These are phyloP conservation scores for Oikopleura albicans DNA, from an alignment of 23 tunicate genomes.

Conservation along the genomic window DNA sequence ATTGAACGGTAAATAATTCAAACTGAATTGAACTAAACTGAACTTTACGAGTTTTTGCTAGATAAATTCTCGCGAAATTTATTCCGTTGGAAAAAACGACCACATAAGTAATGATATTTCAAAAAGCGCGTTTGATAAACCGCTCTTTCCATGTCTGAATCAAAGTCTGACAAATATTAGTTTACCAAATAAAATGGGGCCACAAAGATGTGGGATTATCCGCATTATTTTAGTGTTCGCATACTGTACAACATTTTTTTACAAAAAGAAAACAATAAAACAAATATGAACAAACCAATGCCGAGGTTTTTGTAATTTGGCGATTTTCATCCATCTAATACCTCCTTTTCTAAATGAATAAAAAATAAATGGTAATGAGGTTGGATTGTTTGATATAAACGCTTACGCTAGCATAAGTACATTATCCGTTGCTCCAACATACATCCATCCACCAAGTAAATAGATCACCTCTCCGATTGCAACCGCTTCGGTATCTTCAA, in stretches of 20 bases:
- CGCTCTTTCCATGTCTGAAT: no score
- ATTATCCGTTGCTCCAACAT: neutral
- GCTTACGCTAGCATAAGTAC: neutral
- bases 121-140: no score
- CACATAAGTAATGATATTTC: no score
- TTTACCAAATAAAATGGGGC: neutral
- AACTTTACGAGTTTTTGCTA: no score
- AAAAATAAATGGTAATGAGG: no score
- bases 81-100: no score
- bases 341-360: neutral
- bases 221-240: neutral
- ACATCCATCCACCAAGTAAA: neutral
- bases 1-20: no score
- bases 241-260: neutral
- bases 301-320: neutral
- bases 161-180: no score
- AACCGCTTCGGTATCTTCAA: neutral
- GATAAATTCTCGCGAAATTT: no score
- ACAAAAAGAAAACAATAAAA: neutral
- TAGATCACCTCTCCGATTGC: neutral
- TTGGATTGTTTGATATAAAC: no score
- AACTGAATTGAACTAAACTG: no score
- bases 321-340: constrained; percentile 12
- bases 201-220: neutral
- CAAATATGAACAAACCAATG: neutral